These are phyloP conservation scores for Callipepla squamata DNA, from an alignment of 2,113 vertebrate genomes.

Conservation along the genomic window DNA sequence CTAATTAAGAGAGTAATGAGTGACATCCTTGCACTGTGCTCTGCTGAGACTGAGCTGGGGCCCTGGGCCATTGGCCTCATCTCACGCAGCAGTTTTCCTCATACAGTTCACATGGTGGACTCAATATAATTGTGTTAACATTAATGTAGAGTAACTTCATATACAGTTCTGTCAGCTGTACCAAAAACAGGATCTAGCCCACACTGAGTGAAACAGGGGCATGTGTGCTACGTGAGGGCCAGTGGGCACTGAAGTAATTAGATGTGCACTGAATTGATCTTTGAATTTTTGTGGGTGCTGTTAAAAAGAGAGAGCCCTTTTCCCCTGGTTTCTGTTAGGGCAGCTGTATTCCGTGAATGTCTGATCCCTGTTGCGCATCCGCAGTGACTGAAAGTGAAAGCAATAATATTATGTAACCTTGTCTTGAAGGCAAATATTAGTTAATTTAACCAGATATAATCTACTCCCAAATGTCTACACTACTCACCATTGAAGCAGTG, in stretches of 20 bases:
- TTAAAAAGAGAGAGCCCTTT: background rate
- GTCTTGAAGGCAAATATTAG: constrained; percentile 25
- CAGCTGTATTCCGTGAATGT: background rate
- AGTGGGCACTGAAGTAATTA: background rate
- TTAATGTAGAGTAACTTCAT: background rate
- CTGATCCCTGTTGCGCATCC: background rate
- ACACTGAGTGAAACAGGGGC: background rate
- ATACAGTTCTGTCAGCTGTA: background rate
- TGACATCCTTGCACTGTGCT: background rate
- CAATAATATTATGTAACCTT: constrained; percentile 23
- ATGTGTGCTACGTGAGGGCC: background rate
- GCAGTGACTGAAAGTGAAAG: constrained; percentile 20
- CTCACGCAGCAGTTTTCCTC: background rate
- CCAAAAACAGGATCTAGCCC: background rate
- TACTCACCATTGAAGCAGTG: background rate
- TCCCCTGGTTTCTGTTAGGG: background rate
- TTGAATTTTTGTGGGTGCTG: background rate
- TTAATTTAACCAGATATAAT: constrained; percentile 32
- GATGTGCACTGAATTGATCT: background rate
- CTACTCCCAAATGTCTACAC: constrained; percentile 36
- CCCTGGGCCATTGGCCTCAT: constrained; percentile 1
- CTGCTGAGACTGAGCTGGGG: background rate
- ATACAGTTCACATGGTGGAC: background rate
- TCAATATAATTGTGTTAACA: background rate
- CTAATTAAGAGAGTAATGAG: constrained; percentile 41